Evolutionary conservation across 2,888 invertebrate genomes (phyloP).

Genomic region (Melanargia galathea): DNA sequence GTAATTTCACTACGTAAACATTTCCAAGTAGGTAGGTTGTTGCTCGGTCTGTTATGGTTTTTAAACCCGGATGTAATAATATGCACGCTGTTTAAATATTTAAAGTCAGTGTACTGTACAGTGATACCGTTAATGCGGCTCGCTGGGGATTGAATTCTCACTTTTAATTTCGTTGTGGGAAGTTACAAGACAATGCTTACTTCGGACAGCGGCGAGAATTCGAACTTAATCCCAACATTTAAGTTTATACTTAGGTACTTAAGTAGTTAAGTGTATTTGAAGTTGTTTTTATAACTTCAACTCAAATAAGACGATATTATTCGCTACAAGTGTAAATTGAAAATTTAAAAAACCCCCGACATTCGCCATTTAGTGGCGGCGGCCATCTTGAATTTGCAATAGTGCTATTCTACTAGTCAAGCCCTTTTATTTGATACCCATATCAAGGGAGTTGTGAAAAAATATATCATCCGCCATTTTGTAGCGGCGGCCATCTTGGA

Average conservation of each 20-base stretch:
- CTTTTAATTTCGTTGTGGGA: constrained; percentile 74
- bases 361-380: no score
- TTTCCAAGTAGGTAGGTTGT: constrained; percentile 29
- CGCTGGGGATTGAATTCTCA: constrained; percentile 68
- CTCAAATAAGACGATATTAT: neutral
- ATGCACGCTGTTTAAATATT: constrained; percentile 63
- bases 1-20: constrained; percentile 26
- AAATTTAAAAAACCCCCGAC: no score
- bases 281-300: no score
- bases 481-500: no score
- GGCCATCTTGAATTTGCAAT: no score
- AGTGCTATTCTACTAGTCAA: no score
- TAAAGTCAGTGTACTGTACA: constrained; percentile 65
- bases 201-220: constrained; percentile 28
- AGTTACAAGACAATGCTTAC: constrained; percentile 51
- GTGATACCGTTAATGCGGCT: constrained; percentile 65
- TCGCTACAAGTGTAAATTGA: no score
- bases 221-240: constrained; percentile 20
- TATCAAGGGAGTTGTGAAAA: no score
- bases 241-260: no score
- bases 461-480: no score
- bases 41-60: constrained; percentile 53
- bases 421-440: no score
- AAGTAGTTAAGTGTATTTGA: neutral
- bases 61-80: constrained; percentile 64